Conservation (phyloP, 2,888 invertebrate genomes). For the Caenorhabditis afra region DNA sequence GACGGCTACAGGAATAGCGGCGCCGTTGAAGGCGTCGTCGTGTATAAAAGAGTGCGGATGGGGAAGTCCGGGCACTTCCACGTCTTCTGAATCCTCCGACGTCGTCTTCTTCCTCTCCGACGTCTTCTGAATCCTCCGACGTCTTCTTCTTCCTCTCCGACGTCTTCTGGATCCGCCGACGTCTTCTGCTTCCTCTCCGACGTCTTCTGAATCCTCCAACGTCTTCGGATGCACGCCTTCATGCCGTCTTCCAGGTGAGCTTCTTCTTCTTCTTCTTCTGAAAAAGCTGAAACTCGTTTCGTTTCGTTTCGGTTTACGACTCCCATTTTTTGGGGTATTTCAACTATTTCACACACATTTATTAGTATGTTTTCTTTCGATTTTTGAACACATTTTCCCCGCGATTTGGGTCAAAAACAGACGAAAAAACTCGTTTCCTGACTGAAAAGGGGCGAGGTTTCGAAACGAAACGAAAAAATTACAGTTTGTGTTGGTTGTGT, state of each 20-base stretch:
- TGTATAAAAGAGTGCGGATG: neutral
- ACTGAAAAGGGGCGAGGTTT: too few species aligned
- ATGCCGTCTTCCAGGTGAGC: too few species aligned
- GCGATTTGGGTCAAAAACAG: neutral
- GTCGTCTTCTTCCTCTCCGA: neutral
- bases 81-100: neutral
- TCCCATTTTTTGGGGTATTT: conserved; percentile 13
- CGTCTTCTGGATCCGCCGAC: too few species aligned
- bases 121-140: neutral
- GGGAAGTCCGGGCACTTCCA: neutral
- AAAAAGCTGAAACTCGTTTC: too few species aligned
- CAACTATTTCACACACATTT: neutral
- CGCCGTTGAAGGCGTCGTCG: neutral
- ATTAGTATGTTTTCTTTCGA: neutral
- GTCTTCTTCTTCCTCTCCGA: neutral
- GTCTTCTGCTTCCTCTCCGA: too few species aligned
- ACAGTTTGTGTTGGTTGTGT: neutral
- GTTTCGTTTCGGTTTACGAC: conserved; percentile 21
- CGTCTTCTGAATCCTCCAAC: too few species aligned
- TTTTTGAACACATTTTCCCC: neutral
- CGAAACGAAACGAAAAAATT: too few species aligned
- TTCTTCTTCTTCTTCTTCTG: too few species aligned
- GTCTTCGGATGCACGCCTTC: too few species aligned
- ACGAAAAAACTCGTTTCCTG: neutral
- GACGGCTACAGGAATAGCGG: neutral